A percentile compares a stretch with the other conserved stretches of the same genome.
These are phyloP conservation scores for Anhinga anhinga DNA, from an alignment of 2,113 vertebrate genomes.

Conservation along the genomic window DNA sequence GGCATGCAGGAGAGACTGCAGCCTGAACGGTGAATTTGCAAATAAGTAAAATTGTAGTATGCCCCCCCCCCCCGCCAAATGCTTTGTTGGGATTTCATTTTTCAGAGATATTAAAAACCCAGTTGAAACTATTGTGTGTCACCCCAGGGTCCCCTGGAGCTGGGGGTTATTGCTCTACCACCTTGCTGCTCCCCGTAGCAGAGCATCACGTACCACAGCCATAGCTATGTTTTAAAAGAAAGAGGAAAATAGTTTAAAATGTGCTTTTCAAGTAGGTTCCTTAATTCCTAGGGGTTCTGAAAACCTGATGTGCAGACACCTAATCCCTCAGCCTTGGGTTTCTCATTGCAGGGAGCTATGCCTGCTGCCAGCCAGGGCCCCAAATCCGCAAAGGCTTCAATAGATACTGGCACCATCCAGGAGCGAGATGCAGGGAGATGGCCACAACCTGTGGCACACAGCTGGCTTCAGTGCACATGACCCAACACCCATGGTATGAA, in stretches of 20 bases:
- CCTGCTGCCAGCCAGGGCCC: background rate
- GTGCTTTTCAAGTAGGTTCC: background rate
- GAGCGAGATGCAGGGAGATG: background rate
- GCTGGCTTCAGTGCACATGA: background rate
- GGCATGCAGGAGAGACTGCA: background rate
- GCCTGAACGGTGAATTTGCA: too few species aligned
- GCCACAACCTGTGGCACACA: background rate
- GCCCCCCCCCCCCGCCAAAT: background rate
- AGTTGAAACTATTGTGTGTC: background rate
- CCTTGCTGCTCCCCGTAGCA: background rate
- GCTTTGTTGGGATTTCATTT: background rate
- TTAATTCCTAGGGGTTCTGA: background rate
- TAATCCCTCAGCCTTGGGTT: background rate
- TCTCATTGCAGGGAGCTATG: background rate
- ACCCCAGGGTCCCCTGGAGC: background rate
- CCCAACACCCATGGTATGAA: too few species aligned
- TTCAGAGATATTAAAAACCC: background rate
- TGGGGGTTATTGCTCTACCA: background rate
- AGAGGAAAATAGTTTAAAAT: background rate
- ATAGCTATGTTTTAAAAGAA: background rate
- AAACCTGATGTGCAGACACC: background rate
- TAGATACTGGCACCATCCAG: too few species aligned
- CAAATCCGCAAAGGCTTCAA: background rate
- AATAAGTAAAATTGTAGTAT: background rate
- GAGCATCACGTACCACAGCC: background rate